Base-by-base conservation (phyloP, 1,140 invertebrate genomes). In the Mya arenaria region DNA sequence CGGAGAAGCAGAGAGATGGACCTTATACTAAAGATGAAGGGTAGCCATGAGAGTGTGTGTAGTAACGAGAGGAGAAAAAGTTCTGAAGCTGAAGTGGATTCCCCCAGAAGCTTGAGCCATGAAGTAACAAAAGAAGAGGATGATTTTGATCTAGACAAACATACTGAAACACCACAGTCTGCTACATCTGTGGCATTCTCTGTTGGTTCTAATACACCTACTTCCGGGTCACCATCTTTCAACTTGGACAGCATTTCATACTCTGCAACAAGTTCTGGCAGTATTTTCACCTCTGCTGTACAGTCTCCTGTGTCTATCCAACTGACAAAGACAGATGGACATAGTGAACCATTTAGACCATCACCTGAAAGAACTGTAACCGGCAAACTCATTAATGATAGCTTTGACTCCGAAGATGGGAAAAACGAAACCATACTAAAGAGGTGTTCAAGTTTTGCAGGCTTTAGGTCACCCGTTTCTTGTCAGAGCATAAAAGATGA, bases 371-470 rank as follows among this genome's bases (percentile, higher is more conserved):
- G 41, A 32, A 30, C 30, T 10, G 5, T 23, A 19, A 41, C 19
- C 15, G 17, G 30, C 25, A 34, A n/a, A 19, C 39, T 56, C 6
- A 34, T 58, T 8, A 37, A 80, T 60, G 66, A 80, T 39, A 71
- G 66, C 23, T 80, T 71, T 62, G 77, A 80, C 25, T 69, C 48
- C 39, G 34, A n/a, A 23, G 77, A 80, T 28, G n/a, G 62, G n/a
- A 39, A 71, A 39, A 52, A 71, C 34, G 77, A 69, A 25, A 56
- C 62, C n/a, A 39, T 80, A 0, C 58, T 80, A 30, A 80, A 80
- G 62, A 37, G 77, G 36, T 90, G 87, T 17, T 88, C 88, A 8
- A 91, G 90, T 84, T 91, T 89, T 87, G 87, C 87, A 25, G 88
- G 89, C 0, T 87, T 90, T 32, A 83, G 82, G 58, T 73, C 68